These are phyloP conservation scores for Pseudorhiza aurosa DNA, from an alignment of 30 jellyfish, hydroid and myxozoan species.

Conservation along the genomic window DNA sequence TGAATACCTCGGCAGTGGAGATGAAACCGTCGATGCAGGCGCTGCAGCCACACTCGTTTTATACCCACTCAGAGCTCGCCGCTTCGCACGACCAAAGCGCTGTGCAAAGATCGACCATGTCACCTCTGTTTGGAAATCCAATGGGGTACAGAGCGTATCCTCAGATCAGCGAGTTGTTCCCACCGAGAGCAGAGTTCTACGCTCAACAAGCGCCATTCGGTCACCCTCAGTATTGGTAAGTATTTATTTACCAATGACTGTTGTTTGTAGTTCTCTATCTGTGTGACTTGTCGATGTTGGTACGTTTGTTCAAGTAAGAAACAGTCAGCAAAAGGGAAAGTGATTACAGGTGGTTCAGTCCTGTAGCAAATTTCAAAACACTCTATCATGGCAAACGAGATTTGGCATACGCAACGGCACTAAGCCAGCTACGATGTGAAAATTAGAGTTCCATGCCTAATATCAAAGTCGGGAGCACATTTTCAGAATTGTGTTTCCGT, in stretches of 20 bases:
- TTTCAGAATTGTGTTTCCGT: no score
- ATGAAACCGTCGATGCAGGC: conserved; percentile 68
- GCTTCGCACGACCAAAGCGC: conserved; percentile 79
- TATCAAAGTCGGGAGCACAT: no score
- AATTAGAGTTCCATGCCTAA: no score
- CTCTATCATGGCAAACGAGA: no score
- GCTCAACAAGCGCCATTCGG: conserved; percentile 94
- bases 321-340: no score
- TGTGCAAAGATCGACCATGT: conserved; percentile 64
- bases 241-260: neutral
- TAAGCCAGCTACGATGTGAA: no score
- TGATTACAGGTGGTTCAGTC: neutral
- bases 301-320: neutral
- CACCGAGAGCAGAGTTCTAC: conserved; percentile 89
- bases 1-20: conserved; percentile 59
- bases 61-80: conserved; percentile 67
- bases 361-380: no score
- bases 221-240: conserved; percentile 96
- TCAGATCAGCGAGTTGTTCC: conserved; percentile 83
- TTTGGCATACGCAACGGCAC: no score
- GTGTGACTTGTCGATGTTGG: neutral
- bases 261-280: neutral
- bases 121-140: conserved; percentile 76
- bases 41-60: conserved; percentile 72
- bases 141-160: conserved; percentile 91